Base-by-base conservation (phyloP, 2,888 invertebrate species). In the Emmelina monodactyla region DNA sequence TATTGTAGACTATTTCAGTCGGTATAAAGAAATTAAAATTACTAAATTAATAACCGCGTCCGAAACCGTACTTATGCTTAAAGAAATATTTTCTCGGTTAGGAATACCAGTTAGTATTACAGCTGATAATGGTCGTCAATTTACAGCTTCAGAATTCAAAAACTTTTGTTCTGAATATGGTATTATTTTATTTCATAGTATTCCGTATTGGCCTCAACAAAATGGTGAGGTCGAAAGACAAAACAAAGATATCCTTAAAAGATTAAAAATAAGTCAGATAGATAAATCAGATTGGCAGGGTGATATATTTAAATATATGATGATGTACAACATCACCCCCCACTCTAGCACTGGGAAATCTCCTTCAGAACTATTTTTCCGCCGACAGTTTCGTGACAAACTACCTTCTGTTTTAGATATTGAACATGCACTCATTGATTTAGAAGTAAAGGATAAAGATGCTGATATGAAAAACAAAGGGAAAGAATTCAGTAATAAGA, bases 241-340 rank as follows among this genome's bases (percentile, higher is more conserved):
- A 16, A 34, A 37, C 13, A 16, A 32, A 1, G 30, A 32, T 13
- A 35, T 38, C 2, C 31, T 38, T 15, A 38, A 38, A 38, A 11
- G 38, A 11, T 11, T 34, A 11, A 16, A 15, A 12, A 34, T 38
- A 14, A 34, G 34, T 6, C 34, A 38, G 13, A n/a, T n/a, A n/a
- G 9, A 34, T 15, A 31, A 32, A n/a, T 14, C 12, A 2, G 19
- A n/a, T 19, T 34, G 15, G 19, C 11, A 31, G 19, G 31, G 30
- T 4, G 28, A 12, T 15, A 6, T 37, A 12, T 3, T 13, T 12
- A 16, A 37, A 22, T 36, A 36, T 22, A 19, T 32, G n/a, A n/a
- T n/a, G n/a, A 32, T 28, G 32, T 32, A 49, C 33, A 42, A 46
- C 14, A 38, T 38, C 12, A 50, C 45, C 6, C 49, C 50, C 7